These are phyloP conservation scores for Xestia c-nigrum DNA, from an alignment of 2,888 invertebrate species.

Conservation along the genomic window DNA sequence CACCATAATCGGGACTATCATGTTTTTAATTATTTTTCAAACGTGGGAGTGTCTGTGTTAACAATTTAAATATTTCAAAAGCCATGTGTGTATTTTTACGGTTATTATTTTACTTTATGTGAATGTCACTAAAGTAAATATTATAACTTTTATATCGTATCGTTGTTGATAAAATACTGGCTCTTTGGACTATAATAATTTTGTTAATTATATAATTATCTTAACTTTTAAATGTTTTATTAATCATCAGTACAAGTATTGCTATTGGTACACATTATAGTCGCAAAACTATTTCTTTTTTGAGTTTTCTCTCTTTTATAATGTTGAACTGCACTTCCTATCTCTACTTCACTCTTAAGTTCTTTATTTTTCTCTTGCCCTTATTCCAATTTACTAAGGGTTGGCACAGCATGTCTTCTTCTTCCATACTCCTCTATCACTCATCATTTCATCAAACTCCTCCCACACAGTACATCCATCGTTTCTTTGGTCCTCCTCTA, in stretches of 20 bases:
- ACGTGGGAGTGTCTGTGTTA: too few species aligned
- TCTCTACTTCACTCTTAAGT: not conserved
- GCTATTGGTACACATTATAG: not conserved
- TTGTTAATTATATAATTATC: not conserved
- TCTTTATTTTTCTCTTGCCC: too few species aligned
- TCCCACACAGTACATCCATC: too few species aligned
- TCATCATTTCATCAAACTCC: too few species aligned
- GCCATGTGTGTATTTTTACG: too few species aligned
- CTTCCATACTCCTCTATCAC: too few species aligned
- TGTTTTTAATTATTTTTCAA: too few species aligned
- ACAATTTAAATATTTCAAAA: not conserved
- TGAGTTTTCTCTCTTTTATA: not conserved
- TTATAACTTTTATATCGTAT: not conserved
- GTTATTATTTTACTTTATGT: constrained; percentile 2
- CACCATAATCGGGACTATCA: too few species aligned
- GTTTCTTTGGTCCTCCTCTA: too few species aligned
- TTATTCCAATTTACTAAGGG: too few species aligned
- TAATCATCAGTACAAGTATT: not conserved
- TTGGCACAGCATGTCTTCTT: too few species aligned
- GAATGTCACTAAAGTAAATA: not conserved
- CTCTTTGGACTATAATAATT: not conserved
- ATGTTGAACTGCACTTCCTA: not conserved
- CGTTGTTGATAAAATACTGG: not conserved
- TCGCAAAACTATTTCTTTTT: not conserved
- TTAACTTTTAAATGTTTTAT: not conserved